Conservation (phyloP, 2,888 invertebrate genomes). For the Rhamnusium bicolor region DNA sequence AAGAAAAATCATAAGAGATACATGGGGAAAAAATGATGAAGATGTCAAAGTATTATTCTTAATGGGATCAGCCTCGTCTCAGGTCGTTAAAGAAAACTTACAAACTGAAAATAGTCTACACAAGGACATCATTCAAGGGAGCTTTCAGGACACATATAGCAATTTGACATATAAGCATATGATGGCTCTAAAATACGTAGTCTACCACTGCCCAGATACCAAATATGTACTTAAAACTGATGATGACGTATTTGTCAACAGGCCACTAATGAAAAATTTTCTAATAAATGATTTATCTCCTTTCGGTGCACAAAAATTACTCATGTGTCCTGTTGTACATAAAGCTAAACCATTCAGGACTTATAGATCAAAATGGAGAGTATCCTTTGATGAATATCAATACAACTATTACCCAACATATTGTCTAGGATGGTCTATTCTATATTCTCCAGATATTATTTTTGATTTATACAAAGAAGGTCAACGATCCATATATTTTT, state of each 20-base stretch:
- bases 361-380: slow-evolving; percentile 83
- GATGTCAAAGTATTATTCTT: slow-evolving; percentile 78
- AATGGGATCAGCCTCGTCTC: slow-evolving; percentile 27
- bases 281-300: slow-evolving; percentile 74
- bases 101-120: slow-evolving; percentile 74
- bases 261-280: slow-evolving; percentile 75
- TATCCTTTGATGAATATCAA: slow-evolving; percentile 79
- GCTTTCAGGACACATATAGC: slow-evolving; percentile 82
- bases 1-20: slow-evolving; percentile 78
- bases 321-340: slow-evolving; percentile 75
- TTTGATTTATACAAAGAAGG: slow-evolving; percentile 72
- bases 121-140: slow-evolving; percentile 83
- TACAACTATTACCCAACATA: slow-evolving; percentile 80
- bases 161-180: slow-evolving; percentile 90
- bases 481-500: slow-evolving; percentile 76
- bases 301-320: slow-evolving; percentile 75
- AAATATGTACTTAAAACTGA: slow-evolving; percentile 81
- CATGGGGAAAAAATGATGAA: slow-evolving; percentile 79
- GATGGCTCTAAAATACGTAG: slow-evolving; percentile 85
- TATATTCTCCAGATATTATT: slow-evolving; percentile 75
- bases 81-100: slow-evolving; percentile 54
- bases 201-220: slow-evolving; percentile 79
- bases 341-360: slow-evolving; percentile 66
- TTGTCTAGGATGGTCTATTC: slow-evolving; percentile 80
- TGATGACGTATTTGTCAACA: slow-evolving; percentile 84